Conservation (phyloP, 2,888 invertebrate species). For the Abrostola tripartita region DNA sequence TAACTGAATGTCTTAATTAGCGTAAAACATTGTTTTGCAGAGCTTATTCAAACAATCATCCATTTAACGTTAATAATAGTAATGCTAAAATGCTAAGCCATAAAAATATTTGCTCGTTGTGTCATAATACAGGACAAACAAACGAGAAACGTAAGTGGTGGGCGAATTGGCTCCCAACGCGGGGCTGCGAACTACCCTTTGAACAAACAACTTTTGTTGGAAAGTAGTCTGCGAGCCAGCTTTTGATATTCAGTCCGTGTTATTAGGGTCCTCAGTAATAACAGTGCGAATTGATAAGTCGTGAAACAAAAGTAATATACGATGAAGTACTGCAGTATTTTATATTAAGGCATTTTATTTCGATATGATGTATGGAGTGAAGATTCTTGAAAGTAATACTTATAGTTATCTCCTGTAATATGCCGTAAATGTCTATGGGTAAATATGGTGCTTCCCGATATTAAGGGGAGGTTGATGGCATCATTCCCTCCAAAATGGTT, state of each 20-base stretch:
- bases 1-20: slow-evolving; percentile 29
- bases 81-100: slow-evolving; percentile 9
- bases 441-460: neutral
- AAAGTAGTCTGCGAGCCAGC: neutral
- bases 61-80: slow-evolving; percentile 10
- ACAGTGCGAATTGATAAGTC: slow-evolving; percentile 5
- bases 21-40: slow-evolving; percentile 12
- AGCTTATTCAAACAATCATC: slow-evolving; percentile 13
- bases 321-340: neutral
- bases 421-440: neutral
- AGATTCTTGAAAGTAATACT: too few species aligned
- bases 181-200: slow-evolving; percentile 27
- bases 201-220: slow-evolving; percentile 11
- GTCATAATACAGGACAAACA: slow-evolving; percentile 17
- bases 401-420: too few species aligned
- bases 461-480: neutral
- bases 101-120: slow-evolving; percentile 8
- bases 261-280: neutral
- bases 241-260: slow-evolving; percentile 6
- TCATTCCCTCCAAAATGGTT: neutral
- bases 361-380: neutral
- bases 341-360: neutral
- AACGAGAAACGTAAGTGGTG: slow-evolving; percentile 21
- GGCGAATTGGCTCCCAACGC: slow-evolving; percentile 51
- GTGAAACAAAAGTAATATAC: slow-evolving; percentile 13